These are phyloP conservation scores for Melanaphis sacchari DNA, from an alignment of 1,140 invertebrate species.

Conservation along the genomic window DNA sequence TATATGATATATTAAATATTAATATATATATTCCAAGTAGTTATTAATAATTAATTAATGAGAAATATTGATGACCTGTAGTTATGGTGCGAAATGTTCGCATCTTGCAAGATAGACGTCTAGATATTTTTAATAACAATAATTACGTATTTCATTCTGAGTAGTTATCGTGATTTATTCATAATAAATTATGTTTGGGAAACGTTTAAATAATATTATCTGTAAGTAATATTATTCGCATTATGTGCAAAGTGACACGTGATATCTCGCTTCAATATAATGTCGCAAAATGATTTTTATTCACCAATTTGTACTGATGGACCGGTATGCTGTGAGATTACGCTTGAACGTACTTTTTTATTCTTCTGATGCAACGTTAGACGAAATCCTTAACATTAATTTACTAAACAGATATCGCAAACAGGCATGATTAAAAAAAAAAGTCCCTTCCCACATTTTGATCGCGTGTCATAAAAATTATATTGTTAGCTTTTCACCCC, in stretches of 20 bases:
- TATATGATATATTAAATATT: neutral
- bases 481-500: neutral
- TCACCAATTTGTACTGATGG: neutral
- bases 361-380: neutral
- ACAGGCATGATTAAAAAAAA: neutral
- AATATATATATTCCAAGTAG: neutral
- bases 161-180: neutral
- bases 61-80: neutral
- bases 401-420: neutral
- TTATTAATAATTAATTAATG: neutral
- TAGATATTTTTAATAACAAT: neutral
- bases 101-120: neutral
- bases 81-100: neutral
- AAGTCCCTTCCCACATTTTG: neutral
- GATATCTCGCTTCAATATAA: neutral
- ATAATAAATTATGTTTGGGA: neutral
- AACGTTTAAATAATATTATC: slow-evolving; percentile 17
- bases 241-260: neutral
- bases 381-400: neutral
- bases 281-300: neutral
- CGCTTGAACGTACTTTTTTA: neutral
- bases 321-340: neutral
- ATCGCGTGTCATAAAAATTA: neutral
- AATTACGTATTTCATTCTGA: neutral
- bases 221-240: neutral